These are phyloP conservation scores for Grantiella picta DNA, from an alignment of 2,113 vertebrate species.

Conservation along the genomic window DNA sequence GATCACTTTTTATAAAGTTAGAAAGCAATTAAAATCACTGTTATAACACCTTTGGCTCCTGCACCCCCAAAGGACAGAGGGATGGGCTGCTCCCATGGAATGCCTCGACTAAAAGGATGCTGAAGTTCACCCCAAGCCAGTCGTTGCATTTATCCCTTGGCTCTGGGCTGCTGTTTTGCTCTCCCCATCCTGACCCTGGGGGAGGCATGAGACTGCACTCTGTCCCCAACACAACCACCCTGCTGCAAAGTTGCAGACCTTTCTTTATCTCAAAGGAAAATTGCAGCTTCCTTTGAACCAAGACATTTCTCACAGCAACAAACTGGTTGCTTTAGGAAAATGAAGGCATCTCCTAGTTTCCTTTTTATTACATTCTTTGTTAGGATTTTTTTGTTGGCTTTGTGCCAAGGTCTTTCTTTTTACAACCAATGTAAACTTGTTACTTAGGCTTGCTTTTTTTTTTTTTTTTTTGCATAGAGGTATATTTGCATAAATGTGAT, in stretches of 20 bases:
- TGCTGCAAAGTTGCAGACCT: not conserved
- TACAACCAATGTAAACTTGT: not conserved
- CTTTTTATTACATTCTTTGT: not conserved
- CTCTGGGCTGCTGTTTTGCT: not conserved
- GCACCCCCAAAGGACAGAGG: not conserved
- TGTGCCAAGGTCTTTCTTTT: not conserved
- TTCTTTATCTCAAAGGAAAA: not conserved
- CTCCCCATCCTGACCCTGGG: not conserved
- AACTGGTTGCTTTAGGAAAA: not conserved
- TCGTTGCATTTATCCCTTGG: accelerated
- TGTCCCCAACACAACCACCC: not conserved
- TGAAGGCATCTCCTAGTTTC: not conserved
- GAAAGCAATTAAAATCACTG: not conserved
- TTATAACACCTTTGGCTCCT: not conserved
- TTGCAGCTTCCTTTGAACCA: not conserved
- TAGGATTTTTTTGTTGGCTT: not conserved
- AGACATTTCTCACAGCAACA: not conserved
- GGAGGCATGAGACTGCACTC: not conserved
- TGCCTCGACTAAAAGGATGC: not conserved
- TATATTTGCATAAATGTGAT: not conserved
- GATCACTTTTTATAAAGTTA: too few species aligned
- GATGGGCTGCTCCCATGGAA: not conserved
- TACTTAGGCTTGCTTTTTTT: not conserved
- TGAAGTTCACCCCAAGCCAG: not conserved
- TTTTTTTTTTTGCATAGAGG: not conserved